Evolutionary conservation across 2,888 invertebrate genomes (phyloP).

Genomic region (Ariolimax columbianus): DNA sequence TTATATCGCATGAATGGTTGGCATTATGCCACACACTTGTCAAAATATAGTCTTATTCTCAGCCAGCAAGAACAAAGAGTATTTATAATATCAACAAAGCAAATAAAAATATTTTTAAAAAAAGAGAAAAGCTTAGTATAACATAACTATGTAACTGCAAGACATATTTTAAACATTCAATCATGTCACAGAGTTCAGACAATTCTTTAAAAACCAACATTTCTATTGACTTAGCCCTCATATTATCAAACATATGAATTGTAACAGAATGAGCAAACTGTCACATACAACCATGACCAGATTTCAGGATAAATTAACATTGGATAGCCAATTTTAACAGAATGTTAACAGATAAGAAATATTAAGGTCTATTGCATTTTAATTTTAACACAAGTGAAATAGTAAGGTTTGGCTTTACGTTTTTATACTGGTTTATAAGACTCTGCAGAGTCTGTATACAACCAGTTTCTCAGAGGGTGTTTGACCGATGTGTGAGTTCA

Average conservation of each 20-base stretch:
- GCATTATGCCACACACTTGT: slow-evolving; percentile 45
- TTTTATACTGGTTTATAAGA: too few relatives aligned
- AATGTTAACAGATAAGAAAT: background rate
- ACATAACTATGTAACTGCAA: background rate
- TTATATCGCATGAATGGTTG: slow-evolving; percentile 27
- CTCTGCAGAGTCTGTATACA: too few relatives aligned
- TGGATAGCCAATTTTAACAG: background rate
- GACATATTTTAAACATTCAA: background rate
- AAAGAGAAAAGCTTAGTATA: background rate
- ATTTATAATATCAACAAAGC: slow-evolving; percentile 29
- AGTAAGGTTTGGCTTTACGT: too few relatives aligned
- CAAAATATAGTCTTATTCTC: slow-evolving; percentile 43
- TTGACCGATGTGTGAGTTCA: too few relatives aligned
- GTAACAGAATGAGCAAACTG: background rate
- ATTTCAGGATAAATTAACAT: background rate
- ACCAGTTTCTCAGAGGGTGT: too few relatives aligned
- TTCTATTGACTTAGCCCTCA: background rate
- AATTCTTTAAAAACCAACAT: background rate
- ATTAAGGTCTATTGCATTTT: too few relatives aligned
- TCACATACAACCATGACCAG: background rate
- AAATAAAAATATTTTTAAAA: background rate
- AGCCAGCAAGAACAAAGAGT: slow-evolving; percentile 49
- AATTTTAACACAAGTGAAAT: too few relatives aligned
- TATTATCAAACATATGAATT: background rate
- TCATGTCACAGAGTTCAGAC: background rate